These are phyloP conservation scores for Pseudorhombus dupliciocellatus DNA, from an alignment of 2,113 vertebrate species.

Conservation along the genomic window DNA sequence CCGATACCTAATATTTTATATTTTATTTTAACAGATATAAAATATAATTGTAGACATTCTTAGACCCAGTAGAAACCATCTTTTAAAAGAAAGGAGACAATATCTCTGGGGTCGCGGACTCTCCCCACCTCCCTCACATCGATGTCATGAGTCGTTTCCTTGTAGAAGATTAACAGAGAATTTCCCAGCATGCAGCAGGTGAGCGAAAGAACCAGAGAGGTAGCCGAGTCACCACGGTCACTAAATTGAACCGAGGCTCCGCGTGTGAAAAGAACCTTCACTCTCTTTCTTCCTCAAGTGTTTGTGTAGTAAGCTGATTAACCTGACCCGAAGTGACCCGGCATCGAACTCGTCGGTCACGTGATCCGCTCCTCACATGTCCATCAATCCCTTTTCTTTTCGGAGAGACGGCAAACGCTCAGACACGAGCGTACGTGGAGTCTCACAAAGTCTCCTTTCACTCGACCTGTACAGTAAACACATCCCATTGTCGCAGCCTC, in stretches of 20 bases:
- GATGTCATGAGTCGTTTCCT: constrained; percentile 14
- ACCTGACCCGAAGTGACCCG: constrained; percentile 31
- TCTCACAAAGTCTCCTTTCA: constrained; percentile 11
- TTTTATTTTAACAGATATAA: too few species aligned
- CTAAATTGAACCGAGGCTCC: background rate
- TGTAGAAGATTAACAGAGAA: constrained; percentile 8
- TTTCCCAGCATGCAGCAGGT: constrained; percentile 35
- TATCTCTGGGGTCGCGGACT: too few species aligned
- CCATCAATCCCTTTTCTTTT: constrained; percentile 11
- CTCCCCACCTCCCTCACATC: constrained; percentile 16
- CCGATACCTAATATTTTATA: too few species aligned
- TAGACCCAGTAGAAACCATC: too few species aligned
- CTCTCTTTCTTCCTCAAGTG: background rate
- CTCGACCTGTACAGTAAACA: background rate
- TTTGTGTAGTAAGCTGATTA: constrained; percentile 39
- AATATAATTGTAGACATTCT: too few species aligned
- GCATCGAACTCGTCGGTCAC: constrained; percentile 17
- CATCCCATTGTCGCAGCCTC: background rate
- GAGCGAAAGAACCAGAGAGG: constrained; percentile 12
- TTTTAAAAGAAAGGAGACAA: too few species aligned
- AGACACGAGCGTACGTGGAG: constrained; percentile 4
- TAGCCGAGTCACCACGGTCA: background rate
- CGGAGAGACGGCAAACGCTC: constrained; percentile 18
- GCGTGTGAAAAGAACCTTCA: too few species aligned
- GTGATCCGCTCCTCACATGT: constrained; percentile 3